Evolutionary conservation across 2,797 vertebrate genomes (phyloP).

Genomic region (Helarctos malayanus): DNA sequence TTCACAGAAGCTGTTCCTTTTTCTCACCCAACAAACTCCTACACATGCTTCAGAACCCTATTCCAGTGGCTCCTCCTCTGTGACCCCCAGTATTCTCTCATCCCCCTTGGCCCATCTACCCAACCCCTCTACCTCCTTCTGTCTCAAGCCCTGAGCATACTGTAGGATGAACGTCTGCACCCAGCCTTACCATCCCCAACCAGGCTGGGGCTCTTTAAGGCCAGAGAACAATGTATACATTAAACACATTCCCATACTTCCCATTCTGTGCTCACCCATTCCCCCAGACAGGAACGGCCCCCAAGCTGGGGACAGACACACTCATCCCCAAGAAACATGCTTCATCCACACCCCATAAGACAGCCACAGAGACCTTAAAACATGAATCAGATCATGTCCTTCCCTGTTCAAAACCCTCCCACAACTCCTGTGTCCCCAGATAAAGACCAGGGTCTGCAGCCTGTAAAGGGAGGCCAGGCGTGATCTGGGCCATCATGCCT

Average conservation of each 20-base stretch:
- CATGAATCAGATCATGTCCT: slow-evolving; percentile 19
- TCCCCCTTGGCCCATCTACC: neutral
- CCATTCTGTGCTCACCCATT: neutral
- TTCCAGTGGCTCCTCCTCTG: neutral
- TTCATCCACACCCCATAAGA: slow-evolving; percentile 25
- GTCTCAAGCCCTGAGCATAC: neutral
- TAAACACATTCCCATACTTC: neutral
- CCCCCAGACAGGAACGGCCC: neutral
- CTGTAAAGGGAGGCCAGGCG: neutral
- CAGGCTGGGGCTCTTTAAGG: neutral
- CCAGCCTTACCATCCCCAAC: neutral
- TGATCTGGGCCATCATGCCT: neutral
- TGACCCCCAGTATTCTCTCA: neutral
- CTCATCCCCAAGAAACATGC: neutral
- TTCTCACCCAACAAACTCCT: neutral
- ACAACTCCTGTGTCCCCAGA: neutral
- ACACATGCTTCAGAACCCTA: slow-evolving; percentile 13
- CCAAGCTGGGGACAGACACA: neutral
- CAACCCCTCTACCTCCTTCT: neutral
- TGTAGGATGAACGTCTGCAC: neutral
- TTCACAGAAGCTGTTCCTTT: neutral
- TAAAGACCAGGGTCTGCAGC: neutral
- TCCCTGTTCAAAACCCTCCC: neutral
- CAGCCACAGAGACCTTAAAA: neutral
- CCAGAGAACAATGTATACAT: neutral